Percentiles rank a stretch among this genome's conserved stretches.
phyloP scores from a whole-genome alignment of 2,797 vertebrate species.

The Orientallactaga sibirica region DNA sequence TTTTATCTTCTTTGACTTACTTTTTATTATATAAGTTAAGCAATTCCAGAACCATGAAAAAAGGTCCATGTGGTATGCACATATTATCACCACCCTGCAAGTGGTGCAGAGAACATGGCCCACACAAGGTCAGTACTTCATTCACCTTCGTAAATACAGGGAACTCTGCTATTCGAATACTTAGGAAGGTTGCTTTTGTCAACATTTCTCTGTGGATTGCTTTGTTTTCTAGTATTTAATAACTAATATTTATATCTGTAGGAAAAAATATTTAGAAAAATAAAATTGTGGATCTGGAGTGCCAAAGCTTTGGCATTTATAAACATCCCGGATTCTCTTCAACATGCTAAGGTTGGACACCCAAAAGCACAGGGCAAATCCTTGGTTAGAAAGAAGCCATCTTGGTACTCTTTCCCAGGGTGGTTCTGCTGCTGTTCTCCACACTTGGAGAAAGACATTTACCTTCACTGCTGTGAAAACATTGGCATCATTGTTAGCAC shows the following conservation, averaged over 20 bases:
- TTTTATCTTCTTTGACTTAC: conserved; percentile 9
- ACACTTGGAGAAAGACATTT: not conserved
- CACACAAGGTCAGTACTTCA: not conserved
- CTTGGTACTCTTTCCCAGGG: not conserved
- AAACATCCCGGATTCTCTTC: not conserved
- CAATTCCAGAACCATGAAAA: not conserved
- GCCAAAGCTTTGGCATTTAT: not conserved
- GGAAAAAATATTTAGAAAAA: conserved; percentile 3
- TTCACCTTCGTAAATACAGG: not conserved
- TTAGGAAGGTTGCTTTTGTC: conserved; percentile 15
- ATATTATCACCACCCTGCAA: not conserved
- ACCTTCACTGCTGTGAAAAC: not conserved
- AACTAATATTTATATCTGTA: not conserved
- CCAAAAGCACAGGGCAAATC: not conserved
- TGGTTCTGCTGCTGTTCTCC: not conserved
- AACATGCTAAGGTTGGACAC: not conserved
- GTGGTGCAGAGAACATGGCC: not conserved
- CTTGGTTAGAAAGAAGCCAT: not conserved
- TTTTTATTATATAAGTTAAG: conserved; percentile 34
- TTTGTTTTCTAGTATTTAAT: not conserved
- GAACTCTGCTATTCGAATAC: conserved; percentile 18
- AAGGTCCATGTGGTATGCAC: not conserved
- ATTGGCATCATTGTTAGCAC: not conserved
- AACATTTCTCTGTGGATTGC: not conserved
- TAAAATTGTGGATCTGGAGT: conserved; percentile 31